Evolutionary conservation across 2,113 vertebrate genomes (phyloP).

Genomic region (Lanius collurio): DNA sequence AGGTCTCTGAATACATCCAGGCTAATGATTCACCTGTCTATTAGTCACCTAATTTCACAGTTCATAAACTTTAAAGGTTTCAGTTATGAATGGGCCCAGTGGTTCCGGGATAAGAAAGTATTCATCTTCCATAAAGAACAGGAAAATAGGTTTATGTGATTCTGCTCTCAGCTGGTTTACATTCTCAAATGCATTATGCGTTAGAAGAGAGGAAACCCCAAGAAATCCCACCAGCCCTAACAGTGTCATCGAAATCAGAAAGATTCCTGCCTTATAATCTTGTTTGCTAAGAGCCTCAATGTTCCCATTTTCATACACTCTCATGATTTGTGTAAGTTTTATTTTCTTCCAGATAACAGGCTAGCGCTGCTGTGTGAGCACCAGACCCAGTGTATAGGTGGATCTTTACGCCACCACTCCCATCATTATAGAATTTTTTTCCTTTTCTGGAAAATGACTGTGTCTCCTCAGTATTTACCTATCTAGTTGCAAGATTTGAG

Average conservation of each 20-base stretch:
- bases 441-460: background rate
- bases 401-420: background rate
- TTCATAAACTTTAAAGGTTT: slow-evolving; percentile 53
- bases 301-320: background rate
- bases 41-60: slow-evolving; percentile 61
- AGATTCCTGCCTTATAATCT: background rate
- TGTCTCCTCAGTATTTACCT: background rate
- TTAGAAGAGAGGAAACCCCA: background rate
- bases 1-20: background rate
- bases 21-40: slow-evolving; percentile 48
- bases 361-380: background rate
- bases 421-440: background rate
- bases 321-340: background rate
- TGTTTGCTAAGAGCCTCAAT: background rate
- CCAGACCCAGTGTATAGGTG: background rate
- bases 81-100: background rate
- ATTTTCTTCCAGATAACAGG: background rate
- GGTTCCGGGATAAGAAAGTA: background rate
- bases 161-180: background rate
- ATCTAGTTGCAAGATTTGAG: background rate
- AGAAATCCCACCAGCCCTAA: background rate
- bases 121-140: background rate
- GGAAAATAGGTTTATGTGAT: background rate
- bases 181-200: background rate
- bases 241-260: background rate